Conservation (phyloP, 35 echinoderm and acorn worm genomes). For the Ophiothrix spiculata region DNA sequence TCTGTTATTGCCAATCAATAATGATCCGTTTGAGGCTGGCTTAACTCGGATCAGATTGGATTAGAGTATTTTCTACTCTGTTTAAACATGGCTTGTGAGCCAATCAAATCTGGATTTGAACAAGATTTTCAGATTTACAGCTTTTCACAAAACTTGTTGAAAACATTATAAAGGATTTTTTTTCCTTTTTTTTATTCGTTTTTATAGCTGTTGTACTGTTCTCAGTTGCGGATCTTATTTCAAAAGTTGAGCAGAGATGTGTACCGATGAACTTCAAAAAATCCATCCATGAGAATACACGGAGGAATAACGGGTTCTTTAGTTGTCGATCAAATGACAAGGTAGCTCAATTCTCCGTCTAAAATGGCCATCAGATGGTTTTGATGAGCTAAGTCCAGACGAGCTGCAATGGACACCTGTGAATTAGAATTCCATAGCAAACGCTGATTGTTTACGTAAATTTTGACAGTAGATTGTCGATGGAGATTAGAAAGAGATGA, state of each 20-base stretch:
- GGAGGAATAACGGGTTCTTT: background rate
- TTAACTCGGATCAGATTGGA: background rate
- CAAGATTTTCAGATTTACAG: conserved; percentile 5
- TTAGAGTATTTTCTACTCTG: conserved; percentile 8
- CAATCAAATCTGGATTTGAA: conserved; percentile 9
- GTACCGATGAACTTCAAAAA: background rate
- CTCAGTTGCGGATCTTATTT: background rate
- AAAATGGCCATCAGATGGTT: background rate
- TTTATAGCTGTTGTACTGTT: no score
- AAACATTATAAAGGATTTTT: background rate
- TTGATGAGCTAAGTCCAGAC: background rate
- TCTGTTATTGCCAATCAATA: background rate
- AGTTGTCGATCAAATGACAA: background rate
- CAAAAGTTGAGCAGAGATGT: background rate
- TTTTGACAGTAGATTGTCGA: background rate
- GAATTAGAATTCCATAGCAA: background rate
- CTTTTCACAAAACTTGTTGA: background rate
- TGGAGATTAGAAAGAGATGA: background rate
- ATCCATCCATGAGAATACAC: background rate
- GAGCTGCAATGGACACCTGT: background rate
- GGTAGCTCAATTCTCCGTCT: background rate
- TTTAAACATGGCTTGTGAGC: conserved; percentile 15
- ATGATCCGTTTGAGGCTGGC: conserved; percentile 7
- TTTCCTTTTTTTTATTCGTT: background rate
- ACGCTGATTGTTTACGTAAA: background rate